Conservation (phyloP, 1,140 invertebrate genomes). For the Phthorimaea operculella region DNA sequence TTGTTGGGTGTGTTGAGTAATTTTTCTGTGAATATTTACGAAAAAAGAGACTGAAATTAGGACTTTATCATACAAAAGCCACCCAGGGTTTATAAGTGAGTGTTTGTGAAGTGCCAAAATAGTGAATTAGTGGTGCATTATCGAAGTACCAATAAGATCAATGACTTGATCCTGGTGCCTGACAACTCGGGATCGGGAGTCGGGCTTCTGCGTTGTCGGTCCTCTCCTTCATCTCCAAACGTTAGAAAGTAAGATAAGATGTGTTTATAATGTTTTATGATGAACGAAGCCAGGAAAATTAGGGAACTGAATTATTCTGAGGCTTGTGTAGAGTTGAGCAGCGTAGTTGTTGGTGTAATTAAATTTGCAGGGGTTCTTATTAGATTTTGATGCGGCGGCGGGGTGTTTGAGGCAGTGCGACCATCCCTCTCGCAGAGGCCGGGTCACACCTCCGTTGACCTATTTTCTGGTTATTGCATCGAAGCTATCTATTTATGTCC, state of each 20-base stretch:
- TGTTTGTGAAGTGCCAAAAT: background rate
- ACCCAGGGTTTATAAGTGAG: background rate
- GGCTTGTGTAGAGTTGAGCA: constrained; percentile 11
- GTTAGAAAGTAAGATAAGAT: constrained; percentile 47
- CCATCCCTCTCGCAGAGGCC: constrained; percentile 44
- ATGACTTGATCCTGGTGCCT: constrained; percentile 36
- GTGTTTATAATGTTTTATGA: constrained; percentile 23
- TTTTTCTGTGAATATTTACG: constrained; percentile 14
- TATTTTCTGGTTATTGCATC: constrained; percentile 66
- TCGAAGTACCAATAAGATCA: constrained; percentile 47
- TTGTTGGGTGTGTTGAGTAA: constrained; percentile 36
- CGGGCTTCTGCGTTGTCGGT: constrained; percentile 35
- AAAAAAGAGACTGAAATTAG: background rate
- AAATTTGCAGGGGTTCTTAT: constrained; percentile 47
- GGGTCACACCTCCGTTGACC: constrained; percentile 63
- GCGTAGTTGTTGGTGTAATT: constrained; percentile 31
- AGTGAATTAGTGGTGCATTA: constrained; percentile 18
- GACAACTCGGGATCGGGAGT: constrained; percentile 26
- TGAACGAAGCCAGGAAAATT: constrained; percentile 14
- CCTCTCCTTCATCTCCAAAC: constrained; percentile 33
- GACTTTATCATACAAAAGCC: background rate
- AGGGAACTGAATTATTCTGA: constrained; percentile 20
- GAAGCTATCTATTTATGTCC: constrained; percentile 62
- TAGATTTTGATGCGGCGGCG: constrained; percentile 42
- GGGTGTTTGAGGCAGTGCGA: constrained; percentile 39